A percentile compares a stretch with the other conserved stretches of the same genome.
phyloP scores from a whole-genome alignment of 2,113 vertebrate species.

The Daboia siamensis region DNA sequence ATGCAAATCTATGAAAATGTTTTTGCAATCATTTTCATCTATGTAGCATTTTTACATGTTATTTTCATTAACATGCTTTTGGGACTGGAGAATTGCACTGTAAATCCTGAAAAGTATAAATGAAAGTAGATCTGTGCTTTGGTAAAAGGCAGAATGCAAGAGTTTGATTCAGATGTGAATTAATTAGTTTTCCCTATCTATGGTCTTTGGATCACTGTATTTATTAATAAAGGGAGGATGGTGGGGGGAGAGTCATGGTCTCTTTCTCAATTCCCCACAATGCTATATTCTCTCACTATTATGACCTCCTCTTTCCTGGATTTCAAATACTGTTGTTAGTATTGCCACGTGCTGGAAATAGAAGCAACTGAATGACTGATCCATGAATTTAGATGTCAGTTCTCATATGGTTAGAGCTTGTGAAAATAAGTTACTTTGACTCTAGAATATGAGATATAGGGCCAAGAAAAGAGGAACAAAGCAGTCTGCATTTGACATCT shows the following conservation, averaged over 20 bases:
- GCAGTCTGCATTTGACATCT: not conserved
- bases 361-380: not conserved
- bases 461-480: not conserved
- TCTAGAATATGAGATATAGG: not conserved
- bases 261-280: not conserved
- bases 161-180: too few relatives aligned
- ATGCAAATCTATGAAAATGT: too few relatives aligned
- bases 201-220: too few relatives aligned
- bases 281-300: not conserved
- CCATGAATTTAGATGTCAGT: not conserved
- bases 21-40: too few relatives aligned
- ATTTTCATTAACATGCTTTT: too few relatives aligned
- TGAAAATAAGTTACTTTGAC: not conserved
- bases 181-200: too few relatives aligned
- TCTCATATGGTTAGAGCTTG: not conserved
- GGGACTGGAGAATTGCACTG: too few relatives aligned
- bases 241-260: not conserved
- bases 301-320: not conserved
- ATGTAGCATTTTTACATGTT: too few relatives aligned
- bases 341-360: not conserved
- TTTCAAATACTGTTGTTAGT: not conserved
- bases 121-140: too few relatives aligned
- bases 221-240: too few relatives aligned
- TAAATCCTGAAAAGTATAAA: too few relatives aligned
- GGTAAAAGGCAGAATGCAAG: too few relatives aligned